Conservation (phyloP, 2,797 vertebrate genomes). For the Pseudopleuronectes americanus region DNA sequence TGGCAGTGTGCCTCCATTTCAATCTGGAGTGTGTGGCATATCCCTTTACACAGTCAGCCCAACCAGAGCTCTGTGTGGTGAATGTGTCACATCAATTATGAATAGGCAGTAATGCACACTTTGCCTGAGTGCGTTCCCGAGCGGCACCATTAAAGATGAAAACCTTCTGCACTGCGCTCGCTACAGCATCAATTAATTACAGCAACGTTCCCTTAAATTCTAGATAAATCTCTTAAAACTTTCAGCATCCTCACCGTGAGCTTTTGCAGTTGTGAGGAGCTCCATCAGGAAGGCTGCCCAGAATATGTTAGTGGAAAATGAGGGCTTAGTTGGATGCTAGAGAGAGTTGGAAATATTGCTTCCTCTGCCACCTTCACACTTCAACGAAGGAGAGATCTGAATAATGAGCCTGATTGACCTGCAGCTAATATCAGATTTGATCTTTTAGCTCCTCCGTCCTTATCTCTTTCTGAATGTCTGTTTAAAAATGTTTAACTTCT, state of each 20-base stretch:
- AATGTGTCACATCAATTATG: conserved; percentile 78
- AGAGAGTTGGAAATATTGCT: conserved; percentile 34
- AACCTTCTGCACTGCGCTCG: conserved; percentile 56
- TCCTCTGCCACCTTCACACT: conserved; percentile 16
- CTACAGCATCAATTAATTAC: conserved; percentile 67
- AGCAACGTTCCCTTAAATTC: conserved; percentile 25
- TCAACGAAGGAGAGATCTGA: conserved; percentile 11
- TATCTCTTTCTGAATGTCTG: not conserved
- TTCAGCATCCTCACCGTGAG: not conserved
- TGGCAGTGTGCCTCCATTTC: conserved; percentile 25
- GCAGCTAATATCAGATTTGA: conserved; percentile 7
- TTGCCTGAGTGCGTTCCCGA: conserved; percentile 64
- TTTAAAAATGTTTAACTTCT: not conserved
- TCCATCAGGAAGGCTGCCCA: conserved; percentile 11
- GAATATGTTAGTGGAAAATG: conserved; percentile 15
- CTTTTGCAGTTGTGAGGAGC: conserved; percentile 21
- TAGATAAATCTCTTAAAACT: conserved; percentile 25
- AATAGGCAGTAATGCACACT: conserved; percentile 78
- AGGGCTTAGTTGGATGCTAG: conserved; percentile 4
- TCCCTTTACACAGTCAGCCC: conserved; percentile 66
- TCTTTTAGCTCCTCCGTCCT: not conserved
- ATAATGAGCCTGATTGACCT: conserved; percentile 5
- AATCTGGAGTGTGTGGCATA: conserved; percentile 45
- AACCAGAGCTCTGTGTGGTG: conserved; percentile 47
- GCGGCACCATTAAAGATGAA: conserved; percentile 66